A percentile compares a stretch with the other conserved stretches of the same genome.
Evolutionary conservation across 2,888 invertebrate species (phyloP).

Genomic region (Frankliniella fusca): DNA sequence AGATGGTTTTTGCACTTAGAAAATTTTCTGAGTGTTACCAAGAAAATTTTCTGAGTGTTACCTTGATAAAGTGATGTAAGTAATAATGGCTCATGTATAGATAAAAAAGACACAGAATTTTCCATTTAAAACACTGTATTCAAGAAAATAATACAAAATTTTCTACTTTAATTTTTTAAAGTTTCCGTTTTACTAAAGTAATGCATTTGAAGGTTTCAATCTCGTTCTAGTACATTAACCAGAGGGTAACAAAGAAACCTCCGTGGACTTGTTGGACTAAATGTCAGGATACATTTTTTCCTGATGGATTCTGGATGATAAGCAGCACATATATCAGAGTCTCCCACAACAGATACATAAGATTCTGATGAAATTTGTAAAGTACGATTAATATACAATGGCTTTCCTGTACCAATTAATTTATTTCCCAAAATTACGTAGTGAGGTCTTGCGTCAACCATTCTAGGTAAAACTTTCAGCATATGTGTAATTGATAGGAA

Average conservation of each 20-base stretch:
- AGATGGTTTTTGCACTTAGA: too few species aligned
- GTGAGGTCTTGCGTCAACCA: not conserved
- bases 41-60: too few species aligned
- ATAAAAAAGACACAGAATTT: too few species aligned
- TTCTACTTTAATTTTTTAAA: too few species aligned
- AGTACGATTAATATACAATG: not conserved
- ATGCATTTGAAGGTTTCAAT: not conserved
- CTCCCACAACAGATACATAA: not conserved
- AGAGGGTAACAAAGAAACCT: not conserved
- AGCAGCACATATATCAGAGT: not conserved
- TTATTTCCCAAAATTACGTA: not conserved
- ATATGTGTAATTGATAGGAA: not conserved
- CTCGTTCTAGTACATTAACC: not conserved
- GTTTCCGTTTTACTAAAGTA: too few species aligned
- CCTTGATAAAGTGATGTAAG: too few species aligned
- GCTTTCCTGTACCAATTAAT: not conserved
- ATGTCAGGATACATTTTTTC: not conserved
- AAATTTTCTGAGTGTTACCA: too few species aligned
- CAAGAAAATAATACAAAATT: too few species aligned
- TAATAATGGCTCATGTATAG: too few species aligned
- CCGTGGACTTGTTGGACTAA: not conserved
- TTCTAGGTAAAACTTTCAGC: not conserved
- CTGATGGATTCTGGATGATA: not conserved
- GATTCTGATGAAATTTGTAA: not conserved
- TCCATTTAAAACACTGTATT: too few species aligned